Base-by-base conservation (phyloP, 2,888 invertebrate genomes). In the Tenthredo mesomela region DNA sequence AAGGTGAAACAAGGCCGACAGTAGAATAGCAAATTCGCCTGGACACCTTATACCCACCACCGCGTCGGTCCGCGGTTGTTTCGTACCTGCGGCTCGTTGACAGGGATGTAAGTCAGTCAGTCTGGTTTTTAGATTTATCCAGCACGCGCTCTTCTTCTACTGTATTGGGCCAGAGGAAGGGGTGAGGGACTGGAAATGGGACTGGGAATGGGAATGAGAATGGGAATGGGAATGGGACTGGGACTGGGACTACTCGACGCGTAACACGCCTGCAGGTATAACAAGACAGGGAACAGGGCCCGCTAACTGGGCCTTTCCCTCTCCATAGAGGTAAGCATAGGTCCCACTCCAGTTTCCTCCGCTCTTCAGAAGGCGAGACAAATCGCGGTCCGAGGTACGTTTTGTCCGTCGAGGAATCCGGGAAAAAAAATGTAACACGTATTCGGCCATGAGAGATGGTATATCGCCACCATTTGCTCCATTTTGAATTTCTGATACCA, bases 211-310 rank as follows among this genome's bases (percentile, higher is more conserved):
- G 40, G 37, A 21, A 40, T 40, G 65, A 25, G 65, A 18, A 12
- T 18, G 47, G 15, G 47, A 18, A 3, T 15, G 54, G 2, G 54
- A 37, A 18, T 33, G 25, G 33, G 18, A 67, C 29, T 33, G 25
- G 33, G 18, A 67, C 29, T 33, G 25, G 10, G n/a, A 43, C 71
- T 73, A 73, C 50, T 54, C 50, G 50, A 77, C 29, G 77, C 80
- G 80, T 80, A 80, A 61, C 80, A 61, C 80, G 80, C 80, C 80
- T 61, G 33, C 75, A 75, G 75, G 84, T 84, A 84, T 84, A 84
- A 84, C 84, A 84, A 84, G 84, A 84, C 84, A 84, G 75, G 84
- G 71, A 84, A 84, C 84, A 75, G 84, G 75, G 25, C 10, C 84
- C 40, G 58, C 73, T 84, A 84, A 80, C 80, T 80, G 80, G 73